Percentiles rank a stretch among this genome's conserved stretches.
These are phyloP conservation scores for Formica selysi DNA, from an alignment of 1,140 invertebrate genomes.

Conservation along the genomic window DNA sequence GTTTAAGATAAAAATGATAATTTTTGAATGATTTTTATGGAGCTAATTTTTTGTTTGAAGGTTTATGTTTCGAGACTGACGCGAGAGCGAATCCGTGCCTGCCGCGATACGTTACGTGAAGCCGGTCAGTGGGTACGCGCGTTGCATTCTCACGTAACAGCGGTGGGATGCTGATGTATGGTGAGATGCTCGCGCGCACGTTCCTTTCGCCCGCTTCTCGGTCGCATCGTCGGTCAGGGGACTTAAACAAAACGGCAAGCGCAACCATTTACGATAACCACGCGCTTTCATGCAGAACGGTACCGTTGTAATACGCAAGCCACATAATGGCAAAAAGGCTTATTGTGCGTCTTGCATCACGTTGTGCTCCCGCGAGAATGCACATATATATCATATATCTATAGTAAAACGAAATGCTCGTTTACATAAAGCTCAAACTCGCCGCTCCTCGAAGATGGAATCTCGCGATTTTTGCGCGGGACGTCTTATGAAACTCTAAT, in stretches of 20 bases:
- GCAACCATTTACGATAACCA: conserved; percentile 56
- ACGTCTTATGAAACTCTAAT: neutral
- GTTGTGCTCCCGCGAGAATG: neutral
- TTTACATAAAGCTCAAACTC: neutral
- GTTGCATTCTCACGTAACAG: conserved; percentile 77
- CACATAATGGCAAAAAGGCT: conserved; percentile 41
- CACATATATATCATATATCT: neutral
- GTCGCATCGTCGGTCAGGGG: conserved; percentile 55
- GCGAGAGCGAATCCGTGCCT: conserved; percentile 27
- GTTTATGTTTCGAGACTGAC: neutral
- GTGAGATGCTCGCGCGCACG: conserved; percentile 32
- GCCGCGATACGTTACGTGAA: conserved; percentile 73
- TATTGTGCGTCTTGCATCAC: conserved; percentile 41
- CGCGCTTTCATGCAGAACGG: conserved; percentile 60
- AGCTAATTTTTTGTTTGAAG: no score
- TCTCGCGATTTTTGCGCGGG: neutral
- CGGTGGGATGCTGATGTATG: conserved; percentile 61
- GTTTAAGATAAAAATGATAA: neutral
- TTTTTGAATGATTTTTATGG: neutral
- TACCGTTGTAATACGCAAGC: conserved; percentile 45
- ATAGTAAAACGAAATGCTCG: neutral
- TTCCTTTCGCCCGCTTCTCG: conserved; percentile 71
- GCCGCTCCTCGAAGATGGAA: neutral
- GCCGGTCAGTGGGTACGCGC: conserved; percentile 79
- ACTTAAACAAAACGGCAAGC: conserved; percentile 68